Base-by-base conservation (phyloP, 2,888 invertebrate genomes). In the Brachyptera risi region DNA sequence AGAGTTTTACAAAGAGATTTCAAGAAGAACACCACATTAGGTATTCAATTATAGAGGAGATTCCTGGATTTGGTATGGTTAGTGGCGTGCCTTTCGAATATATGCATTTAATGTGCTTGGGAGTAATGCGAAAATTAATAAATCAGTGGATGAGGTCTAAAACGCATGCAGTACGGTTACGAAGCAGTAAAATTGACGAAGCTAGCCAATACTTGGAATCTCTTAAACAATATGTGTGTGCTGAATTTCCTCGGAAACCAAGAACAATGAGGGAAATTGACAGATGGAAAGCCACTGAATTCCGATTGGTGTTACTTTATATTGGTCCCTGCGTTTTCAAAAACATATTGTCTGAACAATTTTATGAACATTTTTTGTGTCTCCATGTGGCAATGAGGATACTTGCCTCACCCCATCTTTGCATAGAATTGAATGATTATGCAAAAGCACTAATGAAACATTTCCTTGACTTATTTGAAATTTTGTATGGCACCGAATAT, bases 171-270 rank as follows among this genome's bases (percentile, higher is more conserved):
- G 24, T 51, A 15, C 11, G 50, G 17, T 26, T 51, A 26, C 50
- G 50, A 24, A 27, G 50, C n/a, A n/a, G 15, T 26, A 51, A 51
- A 24, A 27, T 51, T 31, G 31, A 51, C 19, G 24, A 51, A 3
- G 27, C 27, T 15, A 27, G 31, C 31, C 17, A 23, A 3, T 9
- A 31, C 15, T 51, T 51, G 17, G 27, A 26, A 26, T 23, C 9
- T 26, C 50, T 51, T 17, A 51, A 51, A 24, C 26, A 26, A n/a
- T 27, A 51, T 26, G 31, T 31, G 5, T 27, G 31, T 24, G 13
- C 31, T 31, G 69, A 70, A 37, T 70, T 69, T 64, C 59, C 65
- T 23, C 66, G 69, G 37, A 37, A 26, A 50, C 68, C 68, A 13
- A 54, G 67, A 44, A 23, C 57, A 17, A 47, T 69, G 15, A 40